A percentile compares a stretch with the other conserved stretches of the same genome.
Conservation (phyloP, 2,113 vertebrate species). For the Shinisaurus crocodilurus region DNA sequence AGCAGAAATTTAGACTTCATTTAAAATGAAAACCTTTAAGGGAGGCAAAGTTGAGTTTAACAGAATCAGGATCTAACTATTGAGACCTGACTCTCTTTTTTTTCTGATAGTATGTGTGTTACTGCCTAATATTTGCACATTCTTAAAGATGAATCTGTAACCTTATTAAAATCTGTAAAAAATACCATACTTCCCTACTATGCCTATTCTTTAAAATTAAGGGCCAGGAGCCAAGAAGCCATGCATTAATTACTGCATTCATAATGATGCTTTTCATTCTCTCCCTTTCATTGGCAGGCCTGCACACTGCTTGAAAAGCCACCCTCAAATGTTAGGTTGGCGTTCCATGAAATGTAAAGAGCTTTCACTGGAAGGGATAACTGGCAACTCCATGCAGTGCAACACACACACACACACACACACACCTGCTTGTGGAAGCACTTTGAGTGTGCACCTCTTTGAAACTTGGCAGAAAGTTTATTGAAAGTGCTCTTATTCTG, state of each 20-base stretch:
- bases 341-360: background rate
- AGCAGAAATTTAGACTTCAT: no score
- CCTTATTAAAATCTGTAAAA: no score
- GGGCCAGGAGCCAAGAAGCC: background rate
- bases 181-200: background rate
- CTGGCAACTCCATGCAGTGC: background rate
- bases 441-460: background rate
- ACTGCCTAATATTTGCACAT: no score
- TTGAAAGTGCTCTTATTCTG: background rate
- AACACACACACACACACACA: background rate
- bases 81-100: no score
- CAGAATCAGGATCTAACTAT: no score
- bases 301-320: background rate
- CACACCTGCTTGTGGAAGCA: background rate
- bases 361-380: background rate
- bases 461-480: background rate
- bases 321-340: background rate
- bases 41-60: no score
- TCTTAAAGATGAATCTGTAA: no score
- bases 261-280: background rate
- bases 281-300: background rate
- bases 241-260: background rate
- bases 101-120: no score
- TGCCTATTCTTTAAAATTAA: conserved; percentile 1
- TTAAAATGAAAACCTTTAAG: no score